Percentiles rank a stretch among this genome's conserved stretches.
Conservation (phyloP, 1,140 invertebrate species). For the Thaumatotibia leucotreta region DNA sequence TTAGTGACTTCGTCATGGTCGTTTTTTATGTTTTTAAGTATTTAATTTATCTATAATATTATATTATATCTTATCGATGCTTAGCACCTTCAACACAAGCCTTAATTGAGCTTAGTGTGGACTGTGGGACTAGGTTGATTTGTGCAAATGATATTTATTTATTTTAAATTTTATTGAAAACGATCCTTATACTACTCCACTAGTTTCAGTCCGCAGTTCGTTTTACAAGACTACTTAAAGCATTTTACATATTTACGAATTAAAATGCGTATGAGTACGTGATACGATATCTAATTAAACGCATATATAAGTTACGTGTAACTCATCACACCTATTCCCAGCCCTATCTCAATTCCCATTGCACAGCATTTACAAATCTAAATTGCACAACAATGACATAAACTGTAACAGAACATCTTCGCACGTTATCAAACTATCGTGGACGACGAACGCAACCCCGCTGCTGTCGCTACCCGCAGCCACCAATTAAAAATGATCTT, state of each 20-base stretch:
- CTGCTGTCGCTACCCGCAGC: not conserved
- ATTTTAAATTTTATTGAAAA: too few species aligned
- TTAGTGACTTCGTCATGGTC: too few species aligned
- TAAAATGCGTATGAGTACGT: not conserved
- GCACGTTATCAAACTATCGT: slow-evolving; percentile 5
- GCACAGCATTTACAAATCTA: slow-evolving; percentile 1
- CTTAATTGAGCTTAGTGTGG: too few species aligned
- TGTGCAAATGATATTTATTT: too few species aligned
- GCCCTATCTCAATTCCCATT: not conserved
- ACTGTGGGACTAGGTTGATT: too few species aligned
- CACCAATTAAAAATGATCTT: not conserved
- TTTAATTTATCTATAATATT: too few species aligned
- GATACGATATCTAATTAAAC: not conserved
- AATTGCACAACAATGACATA: slow-evolving; percentile 9
- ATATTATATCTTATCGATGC: too few species aligned
- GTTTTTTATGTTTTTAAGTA: too few species aligned
- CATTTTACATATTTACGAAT: not conserved
- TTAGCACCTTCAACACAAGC: too few species aligned
- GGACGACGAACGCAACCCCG: not conserved
- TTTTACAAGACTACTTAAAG: not conserved
- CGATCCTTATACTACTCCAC: too few species aligned
- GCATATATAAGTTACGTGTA: not conserved
- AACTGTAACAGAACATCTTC: slow-evolving; percentile 3
- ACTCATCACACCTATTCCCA: not conserved
- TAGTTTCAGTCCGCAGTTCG: too few species aligned